These are phyloP conservation scores for Esperia sulphurella DNA, from an alignment of 2,888 invertebrate genomes.

Conservation along the genomic window DNA sequence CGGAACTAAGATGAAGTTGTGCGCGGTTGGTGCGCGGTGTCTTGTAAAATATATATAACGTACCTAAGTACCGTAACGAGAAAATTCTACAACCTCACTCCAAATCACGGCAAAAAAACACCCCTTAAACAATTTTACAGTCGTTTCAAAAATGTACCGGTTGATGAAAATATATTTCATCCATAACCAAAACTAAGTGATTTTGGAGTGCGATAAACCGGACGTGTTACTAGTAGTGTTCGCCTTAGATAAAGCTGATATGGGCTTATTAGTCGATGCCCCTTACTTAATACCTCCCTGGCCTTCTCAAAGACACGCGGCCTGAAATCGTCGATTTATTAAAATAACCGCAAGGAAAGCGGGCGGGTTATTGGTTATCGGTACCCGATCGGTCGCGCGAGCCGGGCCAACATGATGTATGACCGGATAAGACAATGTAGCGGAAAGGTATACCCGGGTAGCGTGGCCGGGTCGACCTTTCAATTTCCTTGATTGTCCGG, in stretches of 20 bases:
- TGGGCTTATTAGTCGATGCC: too few species aligned
- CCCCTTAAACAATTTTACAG: too few species aligned
- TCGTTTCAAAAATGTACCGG: too few species aligned
- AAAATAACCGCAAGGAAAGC: constrained; percentile 41
- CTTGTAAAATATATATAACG: too few species aligned
- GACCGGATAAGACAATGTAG: constrained; percentile 36
- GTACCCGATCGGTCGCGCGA: constrained; percentile 29
- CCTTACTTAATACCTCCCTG: constrained; percentile 6
- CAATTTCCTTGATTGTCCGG: constrained; percentile 66
- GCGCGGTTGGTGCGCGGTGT: too few species aligned
- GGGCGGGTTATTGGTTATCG: constrained; percentile 35
- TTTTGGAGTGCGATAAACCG: too few species aligned
- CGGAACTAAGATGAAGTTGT: too few species aligned
- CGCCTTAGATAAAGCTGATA: neutral
- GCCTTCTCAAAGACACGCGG: neutral
- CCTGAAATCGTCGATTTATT: constrained; percentile 40
- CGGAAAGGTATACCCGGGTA: constrained; percentile 34
- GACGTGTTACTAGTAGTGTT: neutral
- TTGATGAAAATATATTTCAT: too few species aligned
- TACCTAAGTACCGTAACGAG: too few species aligned
- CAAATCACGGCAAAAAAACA: too few species aligned
- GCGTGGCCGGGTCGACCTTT: constrained; percentile 54
- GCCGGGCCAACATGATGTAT: constrained; percentile 53
- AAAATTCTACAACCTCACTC: too few species aligned
- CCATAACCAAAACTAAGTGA: too few species aligned